phyloP scores from a whole-genome alignment of 2,113 vertebrate genomes.

The Pomatostomus ruficeps region DNA sequence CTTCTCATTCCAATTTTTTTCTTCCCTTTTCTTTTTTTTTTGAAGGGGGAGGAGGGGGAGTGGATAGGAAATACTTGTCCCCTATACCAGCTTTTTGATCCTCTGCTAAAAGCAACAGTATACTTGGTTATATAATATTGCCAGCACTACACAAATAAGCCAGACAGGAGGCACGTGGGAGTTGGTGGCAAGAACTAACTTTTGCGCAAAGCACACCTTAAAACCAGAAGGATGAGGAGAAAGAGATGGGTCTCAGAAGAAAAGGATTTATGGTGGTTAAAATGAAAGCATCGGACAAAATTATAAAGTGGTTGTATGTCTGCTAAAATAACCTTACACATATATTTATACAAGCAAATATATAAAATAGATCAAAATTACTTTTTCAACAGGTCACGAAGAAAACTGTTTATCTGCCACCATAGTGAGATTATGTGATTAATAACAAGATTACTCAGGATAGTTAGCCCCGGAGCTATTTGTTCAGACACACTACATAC shows the following conservation, averaged over 20 bases:
- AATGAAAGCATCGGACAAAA: neutral
- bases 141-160: neutral
- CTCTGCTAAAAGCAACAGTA: neutral
- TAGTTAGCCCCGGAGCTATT: neutral
- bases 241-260: neutral
- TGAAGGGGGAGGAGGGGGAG: rapidly evolving
- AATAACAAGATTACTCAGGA: neutral
- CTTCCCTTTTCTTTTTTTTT: rapidly evolving
- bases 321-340: neutral
- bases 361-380: neutral
- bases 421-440: neutral
- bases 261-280: neutral
- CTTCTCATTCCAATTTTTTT: neutral
- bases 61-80: neutral
- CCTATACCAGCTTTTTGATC: neutral
- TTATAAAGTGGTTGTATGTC: rapidly evolving
- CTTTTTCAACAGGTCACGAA: neutral
- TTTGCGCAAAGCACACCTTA: neutral
- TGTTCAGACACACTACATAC: neutral
- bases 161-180: neutral
- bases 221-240: neutral
- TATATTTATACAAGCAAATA: neutral
- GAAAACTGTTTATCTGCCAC: neutral
- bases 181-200: neutral
- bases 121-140: neutral